A percentile compares a stretch with the other conserved stretches of the same genome.
phyloP scores from a whole-genome alignment of 1,140 invertebrate species.

The Zaprionus ornatus region DNA sequence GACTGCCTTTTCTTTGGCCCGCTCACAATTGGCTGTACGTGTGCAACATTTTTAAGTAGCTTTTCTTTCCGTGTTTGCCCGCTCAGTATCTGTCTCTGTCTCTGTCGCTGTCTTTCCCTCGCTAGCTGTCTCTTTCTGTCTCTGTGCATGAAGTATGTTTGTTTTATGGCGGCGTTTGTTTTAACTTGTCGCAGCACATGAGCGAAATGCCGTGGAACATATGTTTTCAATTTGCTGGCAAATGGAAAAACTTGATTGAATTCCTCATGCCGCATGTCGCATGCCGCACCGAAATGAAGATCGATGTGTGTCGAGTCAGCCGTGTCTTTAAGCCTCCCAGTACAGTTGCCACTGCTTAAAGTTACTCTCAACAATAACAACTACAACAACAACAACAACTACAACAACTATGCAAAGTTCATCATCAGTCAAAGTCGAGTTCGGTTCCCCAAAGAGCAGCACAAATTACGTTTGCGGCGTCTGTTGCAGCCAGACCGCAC shows the following conservation, averaged over 20 bases:
- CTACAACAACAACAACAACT: not conserved
- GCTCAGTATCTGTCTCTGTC: slow-evolving; percentile 9
- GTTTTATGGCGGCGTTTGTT: slow-evolving; percentile 65
- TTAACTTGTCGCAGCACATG: slow-evolving; percentile 49
- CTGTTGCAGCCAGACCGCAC: slow-evolving; percentile 33
- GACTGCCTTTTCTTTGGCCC: slow-evolving; percentile 22
- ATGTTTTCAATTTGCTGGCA: slow-evolving; percentile 79
- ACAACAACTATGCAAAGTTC: slow-evolving; percentile 62
- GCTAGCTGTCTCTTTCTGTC: not conserved
- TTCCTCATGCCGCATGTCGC: slow-evolving; percentile 32
- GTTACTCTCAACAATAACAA: not conserved
- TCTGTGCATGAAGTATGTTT: slow-evolving; percentile 46
- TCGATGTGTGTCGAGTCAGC: slow-evolving; percentile 51
- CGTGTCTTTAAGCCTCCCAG: slow-evolving; percentile 20
- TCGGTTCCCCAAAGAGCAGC: slow-evolving; percentile 56
- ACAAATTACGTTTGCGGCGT: slow-evolving; percentile 79
- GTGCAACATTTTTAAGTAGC: slow-evolving; percentile 82
- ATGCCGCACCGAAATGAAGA: slow-evolving; percentile 48
- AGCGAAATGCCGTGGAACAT: slow-evolving; percentile 51
- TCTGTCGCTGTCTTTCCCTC: not conserved
- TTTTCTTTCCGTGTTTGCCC: slow-evolving; percentile 49
- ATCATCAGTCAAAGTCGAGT: slow-evolving; percentile 56
- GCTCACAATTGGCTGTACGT: slow-evolving; percentile 78
- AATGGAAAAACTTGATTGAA: slow-evolving; percentile 79
- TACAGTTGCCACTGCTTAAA: slow-evolving; percentile 17